Evolutionary conservation across 1,140 invertebrate genomes (phyloP).

Genomic region (Hylaeus anthracinus): DNA sequence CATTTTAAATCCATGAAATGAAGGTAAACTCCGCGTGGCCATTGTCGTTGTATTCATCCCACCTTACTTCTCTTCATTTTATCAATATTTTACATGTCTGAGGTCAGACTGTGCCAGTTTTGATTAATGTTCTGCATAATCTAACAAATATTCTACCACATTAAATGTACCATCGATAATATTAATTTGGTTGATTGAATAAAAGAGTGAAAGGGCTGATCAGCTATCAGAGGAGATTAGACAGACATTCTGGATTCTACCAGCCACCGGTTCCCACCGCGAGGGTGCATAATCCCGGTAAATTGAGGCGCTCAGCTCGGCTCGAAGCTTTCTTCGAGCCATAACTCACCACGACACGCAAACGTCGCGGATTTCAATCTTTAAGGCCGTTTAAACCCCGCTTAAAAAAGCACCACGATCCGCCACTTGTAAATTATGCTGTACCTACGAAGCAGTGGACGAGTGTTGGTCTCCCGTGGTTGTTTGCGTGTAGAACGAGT

Average conservation of each 20-base stretch:
- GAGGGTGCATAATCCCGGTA: background rate
- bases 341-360: background rate
- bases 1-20: background rate
- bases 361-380: slow-evolving; percentile 21
- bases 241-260: background rate
- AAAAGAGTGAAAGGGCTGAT: too few species aligned
- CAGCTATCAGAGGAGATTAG: background rate
- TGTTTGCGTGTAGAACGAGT: slow-evolving; percentile 1
- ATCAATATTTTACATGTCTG: too few species aligned
- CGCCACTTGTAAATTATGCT: slow-evolving; percentile 18
- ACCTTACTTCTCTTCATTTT: too few species aligned
- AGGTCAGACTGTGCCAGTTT: too few species aligned
- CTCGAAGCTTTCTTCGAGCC: background rate
- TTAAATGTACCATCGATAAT: too few species aligned
- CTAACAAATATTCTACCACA: too few species aligned
- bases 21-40: background rate
- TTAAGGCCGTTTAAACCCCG: background rate
- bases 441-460: slow-evolving; percentile 2
- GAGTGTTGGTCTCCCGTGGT: background rate
- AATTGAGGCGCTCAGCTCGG: background rate
- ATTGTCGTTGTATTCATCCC: background rate
- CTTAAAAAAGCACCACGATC: slow-evolving; percentile 7
- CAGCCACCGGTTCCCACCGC: background rate
- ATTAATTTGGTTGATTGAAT: too few species aligned
- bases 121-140: too few species aligned